Conservation (phyloP, 2,113 vertebrate genomes). For the Bubo scandiacus region DNA sequence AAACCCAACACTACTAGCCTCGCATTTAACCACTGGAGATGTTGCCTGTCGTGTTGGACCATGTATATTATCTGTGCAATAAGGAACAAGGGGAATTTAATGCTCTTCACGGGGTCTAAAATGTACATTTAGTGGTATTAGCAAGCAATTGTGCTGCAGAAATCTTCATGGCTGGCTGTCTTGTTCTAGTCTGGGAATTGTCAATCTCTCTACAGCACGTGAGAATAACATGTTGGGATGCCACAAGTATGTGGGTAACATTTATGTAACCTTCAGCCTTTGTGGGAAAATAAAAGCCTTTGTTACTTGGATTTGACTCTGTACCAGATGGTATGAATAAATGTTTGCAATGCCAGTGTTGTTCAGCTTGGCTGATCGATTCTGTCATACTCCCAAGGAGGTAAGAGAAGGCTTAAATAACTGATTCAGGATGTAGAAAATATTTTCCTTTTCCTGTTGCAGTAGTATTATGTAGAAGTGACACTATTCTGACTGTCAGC, state of each 20-base stretch:
- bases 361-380: conserved; percentile 55
- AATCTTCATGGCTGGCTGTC: background rate
- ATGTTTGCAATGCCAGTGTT: conserved; percentile 58
- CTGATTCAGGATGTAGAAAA: conserved; percentile 59
- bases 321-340: conserved; percentile 69
- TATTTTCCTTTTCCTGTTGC: conserved; percentile 58
- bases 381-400: conserved; percentile 63
- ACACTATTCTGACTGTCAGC: conserved; percentile 1
- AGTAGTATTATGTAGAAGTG: conserved; percentile 5
- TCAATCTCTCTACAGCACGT: conserved; percentile 23
- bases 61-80: background rate
- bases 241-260: conserved; percentile 48
- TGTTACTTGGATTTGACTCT: conserved; percentile 65
- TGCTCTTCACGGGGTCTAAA: conserved; percentile 19
- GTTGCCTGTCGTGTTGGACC: conserved; percentile 3
- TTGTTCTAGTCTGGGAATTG: conserved; percentile 31
- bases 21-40: conserved; percentile 29
- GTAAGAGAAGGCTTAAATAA: conserved; percentile 53
- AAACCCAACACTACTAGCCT: background rate
- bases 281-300: conserved; percentile 70
- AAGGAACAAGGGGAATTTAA: background rate
- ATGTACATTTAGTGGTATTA: background rate
- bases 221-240: conserved; percentile 45
- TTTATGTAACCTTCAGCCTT: conserved; percentile 48
- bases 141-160: conserved; percentile 22